Conservation (phyloP, 2,113 vertebrate genomes). For the Dinomys branickii region DNA sequence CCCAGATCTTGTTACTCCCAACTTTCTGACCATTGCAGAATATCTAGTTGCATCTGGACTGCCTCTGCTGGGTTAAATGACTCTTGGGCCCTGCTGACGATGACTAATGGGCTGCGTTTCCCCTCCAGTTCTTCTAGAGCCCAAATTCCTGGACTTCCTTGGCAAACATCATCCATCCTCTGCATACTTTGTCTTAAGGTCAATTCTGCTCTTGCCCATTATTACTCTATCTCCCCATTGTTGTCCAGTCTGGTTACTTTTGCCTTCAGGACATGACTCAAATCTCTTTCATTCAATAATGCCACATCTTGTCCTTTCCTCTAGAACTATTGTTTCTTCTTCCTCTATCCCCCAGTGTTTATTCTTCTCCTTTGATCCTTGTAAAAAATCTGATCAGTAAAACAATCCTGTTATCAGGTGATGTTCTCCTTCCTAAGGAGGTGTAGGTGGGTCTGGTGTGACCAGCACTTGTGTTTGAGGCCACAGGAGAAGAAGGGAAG, state of each 20-base stretch:
- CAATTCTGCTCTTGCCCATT: not conserved
- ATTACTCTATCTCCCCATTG: not conserved
- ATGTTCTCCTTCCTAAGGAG: not conserved
- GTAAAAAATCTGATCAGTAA: not conserved
- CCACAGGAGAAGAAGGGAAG: not conserved
- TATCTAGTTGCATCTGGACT: not conserved
- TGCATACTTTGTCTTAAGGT: not conserved
- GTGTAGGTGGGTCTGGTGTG: not conserved
- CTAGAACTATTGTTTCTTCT: not conserved
- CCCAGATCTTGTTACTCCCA: not conserved
- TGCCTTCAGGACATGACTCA: not conserved
- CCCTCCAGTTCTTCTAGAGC: not conserved
- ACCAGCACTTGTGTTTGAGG: not conserved
- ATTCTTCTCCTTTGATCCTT: not conserved
- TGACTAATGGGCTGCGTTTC: not conserved
- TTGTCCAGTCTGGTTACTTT: not conserved
- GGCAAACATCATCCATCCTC: not conserved
- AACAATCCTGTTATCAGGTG: not conserved
- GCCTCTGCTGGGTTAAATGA: not conserved
- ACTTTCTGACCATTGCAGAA: not conserved
- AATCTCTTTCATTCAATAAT: not conserved
- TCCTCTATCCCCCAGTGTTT: rapidly evolving
- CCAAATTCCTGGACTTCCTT: not conserved
- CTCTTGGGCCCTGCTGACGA: not conserved
- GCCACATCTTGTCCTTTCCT: not conserved